Evolutionary conservation across 2,113 vertebrate species (phyloP), one percentile per base, ranked within the genome.

Genomic region (Eupsittula cactorum): DNA sequence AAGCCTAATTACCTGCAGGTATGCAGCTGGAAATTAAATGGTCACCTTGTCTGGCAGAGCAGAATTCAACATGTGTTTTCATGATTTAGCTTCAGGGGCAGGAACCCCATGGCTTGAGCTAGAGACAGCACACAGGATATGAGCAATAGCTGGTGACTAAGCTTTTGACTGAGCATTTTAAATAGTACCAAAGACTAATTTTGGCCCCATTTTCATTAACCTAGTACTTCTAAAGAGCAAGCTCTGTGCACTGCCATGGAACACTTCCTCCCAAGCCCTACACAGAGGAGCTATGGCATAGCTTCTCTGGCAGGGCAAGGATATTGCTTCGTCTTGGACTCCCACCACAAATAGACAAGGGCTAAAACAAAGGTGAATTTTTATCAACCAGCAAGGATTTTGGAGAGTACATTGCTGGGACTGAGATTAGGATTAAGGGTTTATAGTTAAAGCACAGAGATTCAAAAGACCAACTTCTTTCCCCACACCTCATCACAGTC

Each of bases 21-120:
- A 86, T 33, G 60, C 59, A 94, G 47, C 46, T 93, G 82, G 71
- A 93, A 92, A 59, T 63, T 63, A 78, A 92, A 88, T 55, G 59
- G 76, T 63, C 82, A 92, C 62, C 63, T 46, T 75, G 77, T 46
- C 55, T 89, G 77, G 69, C 55, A 91, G 69, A 84, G 69, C 60
- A 91, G 79, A 89, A 94, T 60, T 87, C 57, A 75, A 83, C 60
- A 44, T 29, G 70, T 60, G n/a, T 83, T 86, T 86, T 46, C 82
- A 59, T 10, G 31, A 83, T 28, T 77, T 79, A 67, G 6, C 46
- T 83, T 65, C 76, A 70, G 86, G n/a, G 25, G 63, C 50, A 74
- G 41, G 76, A 94, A 73, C 31, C 37, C 27, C 1, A 0, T 3
- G 28, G 81, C 50, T 85, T 75, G 42, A 91, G 47, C 35, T 67